Evolutionary conservation across 2,113 vertebrate genomes (phyloP), one percentile per base, ranked within the genome.

Genomic region (Taxidea taxus): DNA sequence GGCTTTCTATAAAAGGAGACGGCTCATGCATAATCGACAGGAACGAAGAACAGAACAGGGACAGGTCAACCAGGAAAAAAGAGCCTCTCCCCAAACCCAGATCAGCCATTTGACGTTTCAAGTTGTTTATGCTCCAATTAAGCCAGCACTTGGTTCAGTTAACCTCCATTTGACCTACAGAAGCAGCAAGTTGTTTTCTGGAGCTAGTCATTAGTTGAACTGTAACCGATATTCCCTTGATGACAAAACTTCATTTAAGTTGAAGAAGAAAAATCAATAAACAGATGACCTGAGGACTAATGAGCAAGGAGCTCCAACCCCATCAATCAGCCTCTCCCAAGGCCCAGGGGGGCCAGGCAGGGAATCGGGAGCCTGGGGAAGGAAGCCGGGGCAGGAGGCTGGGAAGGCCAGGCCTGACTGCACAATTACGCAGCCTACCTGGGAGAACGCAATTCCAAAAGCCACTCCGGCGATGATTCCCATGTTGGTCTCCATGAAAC

Each of bases 391-490:
- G 64, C 25, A 23, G 51, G 82, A 95, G 25, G 21, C 56, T 49
- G 47, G 37, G 21, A 66, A 87, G 39, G 51, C 49, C 64, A 90
- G 75, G 89, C 21, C 25, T 8, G 39, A 37, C 25, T 15, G 37
- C 47, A 85, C 7, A 58, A 81, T 72, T n/a, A 90, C 18, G 10
- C 58, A 89, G 64, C 93, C 18, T 99, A 99, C 99, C 99, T 99
- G 99, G 98, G 99, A 99, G 98, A 99, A 99, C 0, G 99, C 99
- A 51, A 99, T 99, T 96, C 99, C 99, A 96, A 99, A 99, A 8
- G 99, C 99, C 87, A 99, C 99, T 97, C 99, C 99, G 78, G 99
- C 99, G 86, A 99, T 99, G 98, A 99, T 99, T 95, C 99, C 99
- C 99, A 99, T 99, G 99, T 99, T 99, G 89, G 99, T 99, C 98